Percentiles rank a stretch among this genome's conserved stretches.
phyloP scores from a whole-genome alignment of 2,888 invertebrate genomes.

The Brachyptera putata region DNA sequence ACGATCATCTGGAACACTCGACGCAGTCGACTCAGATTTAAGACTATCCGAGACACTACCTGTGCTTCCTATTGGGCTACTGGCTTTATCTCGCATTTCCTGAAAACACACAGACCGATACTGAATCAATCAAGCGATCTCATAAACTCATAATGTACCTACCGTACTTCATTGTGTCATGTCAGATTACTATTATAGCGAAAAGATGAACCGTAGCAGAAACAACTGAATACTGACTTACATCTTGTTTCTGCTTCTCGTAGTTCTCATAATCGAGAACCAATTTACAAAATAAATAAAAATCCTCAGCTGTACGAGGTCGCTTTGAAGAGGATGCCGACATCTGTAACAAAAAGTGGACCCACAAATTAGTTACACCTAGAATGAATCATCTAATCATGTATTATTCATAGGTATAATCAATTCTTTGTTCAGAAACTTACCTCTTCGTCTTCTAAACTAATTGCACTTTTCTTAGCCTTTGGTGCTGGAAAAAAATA shows the following conservation, averaged over 20 bases:
- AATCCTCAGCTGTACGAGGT: conserved; percentile 51
- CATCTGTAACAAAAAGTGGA: conserved; percentile 14
- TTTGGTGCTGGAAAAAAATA: conserved; percentile 17
- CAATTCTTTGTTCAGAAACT: neutral
- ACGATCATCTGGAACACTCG: conserved; percentile 35
- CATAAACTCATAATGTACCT: too few species aligned
- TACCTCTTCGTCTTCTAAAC: conserved; percentile 16
- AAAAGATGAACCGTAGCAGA: too few species aligned
- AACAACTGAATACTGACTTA: too few species aligned
- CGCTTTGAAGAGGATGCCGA: conserved; percentile 35
- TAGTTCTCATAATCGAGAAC: conserved; percentile 54
- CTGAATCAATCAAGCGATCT: too few species aligned
- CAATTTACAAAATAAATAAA: conserved; percentile 52
- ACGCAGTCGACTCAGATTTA: conserved; percentile 38
- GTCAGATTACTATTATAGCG: too few species aligned
- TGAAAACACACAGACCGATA: conserved; percentile 20
- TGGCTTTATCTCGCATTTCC: conserved; percentile 41
- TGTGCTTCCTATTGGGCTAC: conserved; percentile 49
- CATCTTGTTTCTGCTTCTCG: conserved; percentile 46
- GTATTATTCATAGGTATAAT: neutral
- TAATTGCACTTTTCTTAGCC: conserved; percentile 12
- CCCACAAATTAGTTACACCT: neutral
- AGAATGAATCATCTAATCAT: neutral
- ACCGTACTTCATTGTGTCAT: too few species aligned
- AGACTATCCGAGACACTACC: conserved; percentile 46